A percentile compares a stretch with the other conserved stretches of the same genome.
These are phyloP conservation scores for Rhinopithecus roxellana DNA, from an alignment of 2,113 vertebrate species.

Conservation along the genomic window DNA sequence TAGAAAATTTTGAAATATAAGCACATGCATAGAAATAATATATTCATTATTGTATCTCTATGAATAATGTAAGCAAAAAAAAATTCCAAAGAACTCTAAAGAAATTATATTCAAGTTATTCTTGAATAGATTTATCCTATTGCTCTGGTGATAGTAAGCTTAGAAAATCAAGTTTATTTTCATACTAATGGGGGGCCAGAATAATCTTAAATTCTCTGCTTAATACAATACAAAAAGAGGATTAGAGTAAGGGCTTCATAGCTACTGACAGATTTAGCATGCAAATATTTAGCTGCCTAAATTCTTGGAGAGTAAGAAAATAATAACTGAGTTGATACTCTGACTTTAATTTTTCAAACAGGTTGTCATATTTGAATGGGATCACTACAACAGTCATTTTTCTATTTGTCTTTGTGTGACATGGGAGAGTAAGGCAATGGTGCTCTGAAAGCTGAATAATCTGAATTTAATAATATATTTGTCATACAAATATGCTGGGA, in stretches of 20 bases:
- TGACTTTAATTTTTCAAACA: not conserved
- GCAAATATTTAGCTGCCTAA: not conserved
- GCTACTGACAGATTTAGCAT: not conserved
- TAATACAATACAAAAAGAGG: not conserved
- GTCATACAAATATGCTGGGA: not conserved
- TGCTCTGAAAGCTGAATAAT: not conserved
- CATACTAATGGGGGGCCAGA: not conserved
- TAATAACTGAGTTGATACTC: not conserved
- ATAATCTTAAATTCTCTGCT: not conserved
- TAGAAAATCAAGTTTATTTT: not conserved
- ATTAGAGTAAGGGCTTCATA: not conserved
- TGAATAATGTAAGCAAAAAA: not conserved
- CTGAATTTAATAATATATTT: not conserved
- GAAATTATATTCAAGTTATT: not conserved
- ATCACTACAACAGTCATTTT: not conserved
- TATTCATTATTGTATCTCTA: not conserved
- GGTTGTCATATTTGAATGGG: not conserved
- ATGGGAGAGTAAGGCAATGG: not conserved
- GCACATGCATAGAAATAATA: not conserved
- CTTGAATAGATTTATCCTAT: not conserved
- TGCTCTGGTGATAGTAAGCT: not conserved
- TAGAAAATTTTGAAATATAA: not conserved
- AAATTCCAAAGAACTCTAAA: not conserved
- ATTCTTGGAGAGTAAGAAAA: not conserved
- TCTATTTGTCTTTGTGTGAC: not conserved